Conservation (phyloP, 2,113 vertebrate genomes). For the Oreotrochilus melanogaster region DNA sequence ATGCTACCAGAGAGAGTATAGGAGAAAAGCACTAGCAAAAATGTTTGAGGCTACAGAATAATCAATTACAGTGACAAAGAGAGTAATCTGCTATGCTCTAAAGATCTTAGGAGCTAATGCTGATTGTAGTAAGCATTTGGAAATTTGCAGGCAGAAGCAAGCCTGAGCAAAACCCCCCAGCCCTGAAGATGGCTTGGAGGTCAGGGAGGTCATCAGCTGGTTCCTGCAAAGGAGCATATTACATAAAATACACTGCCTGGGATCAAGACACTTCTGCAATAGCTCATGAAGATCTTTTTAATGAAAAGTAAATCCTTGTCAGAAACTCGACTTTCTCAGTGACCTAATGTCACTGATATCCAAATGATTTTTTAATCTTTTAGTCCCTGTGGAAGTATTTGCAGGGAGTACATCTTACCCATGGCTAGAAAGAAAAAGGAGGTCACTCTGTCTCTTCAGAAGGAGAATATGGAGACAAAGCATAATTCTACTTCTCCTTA, state of each 20-base stretch:
- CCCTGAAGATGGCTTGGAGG: neutral
- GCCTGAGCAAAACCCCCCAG: neutral
- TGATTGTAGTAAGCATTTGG: neutral
- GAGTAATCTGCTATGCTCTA: neutral
- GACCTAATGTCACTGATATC: neutral
- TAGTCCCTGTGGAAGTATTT: neutral
- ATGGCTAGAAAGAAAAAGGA: neutral
- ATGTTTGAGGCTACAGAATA: neutral
- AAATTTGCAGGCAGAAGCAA: neutral
- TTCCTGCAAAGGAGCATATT: neutral
- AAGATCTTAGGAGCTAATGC: neutral
- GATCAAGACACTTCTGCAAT: neutral
- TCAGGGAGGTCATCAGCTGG: neutral
- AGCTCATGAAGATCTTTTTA: neutral
- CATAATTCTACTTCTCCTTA: neutral
- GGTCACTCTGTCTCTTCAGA: neutral
- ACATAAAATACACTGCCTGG: neutral
- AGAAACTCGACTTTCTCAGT: neutral
- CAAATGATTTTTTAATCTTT: neutral
- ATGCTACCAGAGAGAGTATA: neutral
- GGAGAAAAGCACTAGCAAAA: neutral
- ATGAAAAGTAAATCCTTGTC: slow-evolving; percentile 17
- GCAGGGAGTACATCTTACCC: neutral
- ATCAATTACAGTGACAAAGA: neutral
- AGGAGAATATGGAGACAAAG: neutral